Base-by-base conservation (phyloP, 2,113 vertebrate genomes). In the Nycticryphes semicollaris region DNA sequence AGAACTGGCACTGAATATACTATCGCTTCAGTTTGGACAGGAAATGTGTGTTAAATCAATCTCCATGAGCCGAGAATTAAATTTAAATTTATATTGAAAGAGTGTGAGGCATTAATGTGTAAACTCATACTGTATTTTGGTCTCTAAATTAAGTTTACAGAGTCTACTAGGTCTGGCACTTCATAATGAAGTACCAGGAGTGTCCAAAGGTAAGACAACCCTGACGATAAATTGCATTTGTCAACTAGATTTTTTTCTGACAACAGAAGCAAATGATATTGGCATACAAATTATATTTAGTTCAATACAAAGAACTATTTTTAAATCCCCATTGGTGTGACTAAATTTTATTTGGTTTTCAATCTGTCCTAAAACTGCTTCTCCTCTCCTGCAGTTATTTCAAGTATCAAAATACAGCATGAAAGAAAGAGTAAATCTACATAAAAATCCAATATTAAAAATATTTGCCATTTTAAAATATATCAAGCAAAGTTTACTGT, bases 231-330 rank as follows among this genome's bases (percentile, higher is more conserved):
- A 87, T 89, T 89, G n/a, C 73, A 94, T 72, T 90, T 87, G 84
- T 96, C 79, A 96, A 83, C n/a, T 84, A 81, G 7, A 33, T 50
- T 84, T 95, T 95, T 93, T 90, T 84, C 22, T 87, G 60, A 95
- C 27, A 93, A 96, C 15, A 96, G 67, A 90, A 78, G 33, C 37
- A 95, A 77, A n/a, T 45, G 90, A 84, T 54, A 96, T 91, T 54
- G 53, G 31, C 78, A 92, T 82, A 9, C 23, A 74, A 76, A 84
- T 79, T 83, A 57, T 43, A 96, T 67, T 63, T 75, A 50, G 33
- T 83, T 68, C 35, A 93, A 72, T 79, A 94, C n/a, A 87, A 81
- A 75, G 19, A 94, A 89, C 31, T 81, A 14, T 45, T 91, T 33
- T 51, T 8, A 35, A 87, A 92, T 51, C 33, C 50, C 23, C 54